Percentiles rank a stretch among this genome's conserved stretches.
These are phyloP conservation scores for Coenobita brevimanus DNA, from an alignment of 1,140 invertebrate species.

Conservation along the genomic window DNA sequence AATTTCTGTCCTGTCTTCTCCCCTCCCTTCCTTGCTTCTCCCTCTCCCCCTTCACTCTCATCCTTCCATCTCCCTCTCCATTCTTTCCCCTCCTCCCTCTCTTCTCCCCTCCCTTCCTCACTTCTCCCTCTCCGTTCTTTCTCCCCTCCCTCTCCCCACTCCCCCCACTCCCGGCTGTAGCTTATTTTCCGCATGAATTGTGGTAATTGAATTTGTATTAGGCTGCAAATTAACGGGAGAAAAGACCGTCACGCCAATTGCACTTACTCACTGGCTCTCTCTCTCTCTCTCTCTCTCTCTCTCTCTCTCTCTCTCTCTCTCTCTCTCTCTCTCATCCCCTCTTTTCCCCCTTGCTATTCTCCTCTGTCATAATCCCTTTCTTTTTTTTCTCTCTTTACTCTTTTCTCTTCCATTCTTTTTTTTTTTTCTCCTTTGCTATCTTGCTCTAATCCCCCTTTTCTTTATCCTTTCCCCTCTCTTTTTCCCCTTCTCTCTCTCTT, in stretches of 20 bases:
- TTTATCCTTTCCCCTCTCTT: background rate
- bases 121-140: background rate
- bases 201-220: conserved; percentile 68
- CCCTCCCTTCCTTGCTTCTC: background rate
- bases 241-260: conserved; percentile 66
- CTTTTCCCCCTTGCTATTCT: background rate
- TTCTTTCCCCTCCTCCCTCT: background rate
- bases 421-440: background rate
- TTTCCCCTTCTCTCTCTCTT: conserved; percentile 16
- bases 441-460: background rate
- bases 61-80: background rate
- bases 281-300: background rate
- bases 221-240: conserved; percentile 64
- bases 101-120: no score
- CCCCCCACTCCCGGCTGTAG: conserved; percentile 40
- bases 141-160: background rate
- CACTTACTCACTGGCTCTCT: conserved; percentile 51
- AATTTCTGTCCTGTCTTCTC: background rate
- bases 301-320: background rate
- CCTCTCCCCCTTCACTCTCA: background rate
- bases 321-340: background rate
- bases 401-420: conserved; percentile 20
- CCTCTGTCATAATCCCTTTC: background rate
- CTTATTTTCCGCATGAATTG: conserved; percentile 67
- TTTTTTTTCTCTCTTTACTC: background rate